These are phyloP conservation scores for Macrosoma leucophasiata DNA, from an alignment of 2,888 invertebrate species.

Conservation along the genomic window DNA sequence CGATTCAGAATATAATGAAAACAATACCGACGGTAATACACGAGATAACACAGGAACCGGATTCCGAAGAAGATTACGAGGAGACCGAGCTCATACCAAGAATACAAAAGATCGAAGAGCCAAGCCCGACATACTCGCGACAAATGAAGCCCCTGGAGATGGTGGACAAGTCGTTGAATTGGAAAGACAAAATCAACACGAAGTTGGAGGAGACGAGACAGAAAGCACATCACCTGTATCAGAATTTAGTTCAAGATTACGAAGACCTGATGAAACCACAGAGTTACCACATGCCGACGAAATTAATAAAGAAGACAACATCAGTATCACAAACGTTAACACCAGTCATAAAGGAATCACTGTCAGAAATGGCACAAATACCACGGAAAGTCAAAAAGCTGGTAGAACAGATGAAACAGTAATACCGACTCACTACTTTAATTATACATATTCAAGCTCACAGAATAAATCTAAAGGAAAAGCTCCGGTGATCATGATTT, in stretches of 20 bases:
- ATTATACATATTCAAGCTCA: slow-evolving; percentile 25
- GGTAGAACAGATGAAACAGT: slow-evolving; percentile 56
- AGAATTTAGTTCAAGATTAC: slow-evolving; percentile 54
- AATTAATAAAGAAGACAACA: slow-evolving; percentile 47
- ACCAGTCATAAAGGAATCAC: slow-evolving; percentile 58
- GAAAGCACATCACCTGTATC: slow-evolving; percentile 53
- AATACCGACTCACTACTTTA: slow-evolving; percentile 29
- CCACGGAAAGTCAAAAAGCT: slow-evolving; percentile 59
- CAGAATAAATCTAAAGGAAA: slow-evolving; percentile 21
- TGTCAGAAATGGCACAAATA: slow-evolving; percentile 54
- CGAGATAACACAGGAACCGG: slow-evolving; percentile 60
- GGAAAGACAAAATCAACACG: slow-evolving; percentile 45
- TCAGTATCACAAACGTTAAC: slow-evolving; percentile 47
- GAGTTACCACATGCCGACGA: slow-evolving; percentile 45
- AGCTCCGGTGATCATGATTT: slow-evolving; percentile 50
- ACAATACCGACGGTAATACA: slow-evolving; percentile 57
- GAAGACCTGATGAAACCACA: slow-evolving; percentile 45
- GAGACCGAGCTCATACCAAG: slow-evolving; percentile 38
- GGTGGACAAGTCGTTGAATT: slow-evolving; percentile 36
- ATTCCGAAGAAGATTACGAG: slow-evolving; percentile 38
- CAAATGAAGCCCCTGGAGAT: slow-evolving; percentile 36
- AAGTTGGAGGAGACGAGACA: slow-evolving; percentile 55
- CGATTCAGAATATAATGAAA: slow-evolving; percentile 55
- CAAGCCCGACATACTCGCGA: slow-evolving; percentile 23
- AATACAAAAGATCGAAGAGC: slow-evolving; percentile 30